A percentile compares a stretch with the other conserved stretches of the same genome.
phyloP scores from a whole-genome alignment of 2,888 invertebrate species.

The Mesochorus sp. region DNA sequence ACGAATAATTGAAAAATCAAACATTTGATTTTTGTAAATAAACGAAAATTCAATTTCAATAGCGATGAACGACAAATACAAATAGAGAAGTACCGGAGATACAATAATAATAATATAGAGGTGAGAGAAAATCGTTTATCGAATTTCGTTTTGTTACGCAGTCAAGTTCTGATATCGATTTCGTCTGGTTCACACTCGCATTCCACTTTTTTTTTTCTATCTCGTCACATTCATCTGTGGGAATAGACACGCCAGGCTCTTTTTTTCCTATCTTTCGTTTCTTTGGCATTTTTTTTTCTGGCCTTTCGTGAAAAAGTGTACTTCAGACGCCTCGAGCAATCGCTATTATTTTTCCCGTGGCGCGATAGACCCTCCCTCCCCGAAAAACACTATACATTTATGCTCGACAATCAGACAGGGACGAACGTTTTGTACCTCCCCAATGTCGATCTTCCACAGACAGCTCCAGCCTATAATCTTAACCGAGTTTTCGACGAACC shows the following conservation, averaged over 20 bases:
- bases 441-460: conserved; percentile 30
- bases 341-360: conserved; percentile 26
- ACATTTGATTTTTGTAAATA: no score
- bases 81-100: no score
- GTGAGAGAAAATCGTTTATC: conserved; percentile 19
- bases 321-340: conserved; percentile 49
- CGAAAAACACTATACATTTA: conserved; percentile 33
- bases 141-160: conserved; percentile 34
- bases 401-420: conserved; percentile 46
- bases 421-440: not conserved
- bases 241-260: conserved; percentile 9
- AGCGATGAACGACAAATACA: no score
- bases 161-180: conserved; percentile 50
- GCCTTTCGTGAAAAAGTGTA: conserved; percentile 35
- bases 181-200: conserved; percentile 34
- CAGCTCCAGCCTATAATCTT: conserved; percentile 34
- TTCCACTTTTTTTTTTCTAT: conserved; percentile 21
- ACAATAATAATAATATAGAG: not conserved
- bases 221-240: conserved; percentile 15
- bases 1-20: no score
- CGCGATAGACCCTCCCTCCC: not conserved
- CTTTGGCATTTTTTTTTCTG: conserved; percentile 1
- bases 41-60: no score
- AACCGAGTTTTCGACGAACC: conserved; percentile 37
- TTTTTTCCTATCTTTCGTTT: not conserved